Base-by-base conservation (phyloP, 2,888 invertebrate genomes). In the Hesperia comma region DNA sequence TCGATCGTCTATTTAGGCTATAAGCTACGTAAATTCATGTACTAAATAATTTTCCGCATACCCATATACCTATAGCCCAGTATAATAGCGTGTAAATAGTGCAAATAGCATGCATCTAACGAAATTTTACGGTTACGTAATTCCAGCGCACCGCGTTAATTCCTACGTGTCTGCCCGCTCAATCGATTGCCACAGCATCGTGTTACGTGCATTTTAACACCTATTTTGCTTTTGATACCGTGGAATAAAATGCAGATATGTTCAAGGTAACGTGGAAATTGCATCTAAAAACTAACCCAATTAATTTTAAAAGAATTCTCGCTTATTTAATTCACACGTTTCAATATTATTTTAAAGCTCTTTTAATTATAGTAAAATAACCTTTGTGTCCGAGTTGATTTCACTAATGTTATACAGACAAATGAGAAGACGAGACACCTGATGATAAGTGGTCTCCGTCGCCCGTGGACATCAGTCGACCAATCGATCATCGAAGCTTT, bases 121-220 rank as follows among this genome's bases (percentile, higher is more conserved):
- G 60, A 66, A 60, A 60, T 66, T 60, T 66, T 66, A 60, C 60
- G 54, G 43, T 66, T 66, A 60, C 66, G 54, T 66, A 66, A 66
- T 66, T 66, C 43, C 57, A 14, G 66, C 60, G 66, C 58, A 64
- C 53, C 41, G 66, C 33, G 66, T 60, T 66, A 60, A 66, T 60
- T 66, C 58, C 58, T 37, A 58, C 58, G 64, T 60, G 60, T 60
- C 54, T 54, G 54, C 60, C 43, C 43, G 60, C 53, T 54, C 60
- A 33, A 66, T 66, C 66, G 66, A 66, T 66, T 46, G 66, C 54
- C 60, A 66, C 60, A 66, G 66, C 43, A 66, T 60, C 66, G 60
- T 60, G 58, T 66, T 66, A 60, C 60, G 60, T 60, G 51, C 58
- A 66, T 60, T 66, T 66, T 66, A 66, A 66, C 54, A 60, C 54